Evolutionary conservation across 1,140 invertebrate genomes (phyloP), one percentile per base, ranked within the genome.

Genomic region (Drosophila quadrilineata): DNA sequence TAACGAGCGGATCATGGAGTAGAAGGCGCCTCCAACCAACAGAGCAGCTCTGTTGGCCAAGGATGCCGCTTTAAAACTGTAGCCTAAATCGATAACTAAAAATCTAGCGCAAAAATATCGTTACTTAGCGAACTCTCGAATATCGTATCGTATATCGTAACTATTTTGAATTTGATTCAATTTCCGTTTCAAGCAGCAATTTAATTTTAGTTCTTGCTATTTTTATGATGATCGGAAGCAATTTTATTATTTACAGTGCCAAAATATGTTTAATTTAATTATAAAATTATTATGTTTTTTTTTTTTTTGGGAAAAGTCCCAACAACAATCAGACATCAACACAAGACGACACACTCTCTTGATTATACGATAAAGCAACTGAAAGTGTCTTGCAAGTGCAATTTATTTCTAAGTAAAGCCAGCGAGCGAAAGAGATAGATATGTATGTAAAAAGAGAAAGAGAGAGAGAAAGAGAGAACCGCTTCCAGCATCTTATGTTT

Each of bases 191-290:
- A 77, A 77, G 72, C 56, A 62, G 29, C 69, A 84, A 74, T 73
- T 68, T 66, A 70, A 62, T 69, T 77, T 66, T 57, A 68, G 59
- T 82, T 64, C 53, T 66, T 43, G 52, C 65, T 77, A 73, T 59
- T 71, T 84, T 22, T 9, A 21, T 50, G 22, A 33, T 29, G 14
- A 45, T 73, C 62, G 70, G 29, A 71, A 68, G 75, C 71, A 77
- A 56, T 56, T 71, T 85, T 54, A 85, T 84, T 75, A 72, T 85
- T 85, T 85, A 86, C 79, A 85, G 79, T 85, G 79, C 79, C 79
- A 85, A 85, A 85, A 85, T 85, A 85, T 57, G 75, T 85, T 85
- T 79, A 85, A 80, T 85, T 84, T 79, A 79, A 86, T 84, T 84
- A 59, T 84, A 84, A 85, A 77, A 24, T 43, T 52, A 69, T 71